Base-by-base conservation (phyloP, 2,797 vertebrate genomes). In the Artibeus jamaicensis region DNA sequence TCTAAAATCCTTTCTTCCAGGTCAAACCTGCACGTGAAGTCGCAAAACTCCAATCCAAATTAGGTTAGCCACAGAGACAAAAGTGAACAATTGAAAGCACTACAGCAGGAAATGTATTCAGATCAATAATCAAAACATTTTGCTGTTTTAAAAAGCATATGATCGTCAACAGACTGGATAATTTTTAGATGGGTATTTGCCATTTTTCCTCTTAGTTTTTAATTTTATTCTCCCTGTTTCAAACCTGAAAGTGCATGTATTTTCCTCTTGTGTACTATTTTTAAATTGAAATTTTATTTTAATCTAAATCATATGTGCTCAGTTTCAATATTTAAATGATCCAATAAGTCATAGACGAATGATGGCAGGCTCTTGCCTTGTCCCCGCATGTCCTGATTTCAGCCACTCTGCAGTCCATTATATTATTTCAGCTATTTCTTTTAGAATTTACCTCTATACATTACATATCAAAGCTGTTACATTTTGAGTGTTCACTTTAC, bases 251-350 rank as follows among this genome's bases (percentile, higher is more conserved):
- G 9, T 65, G 59, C 62, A 8, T 79, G 3, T 39, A 42, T 70
- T 86, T 94, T 73, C 19, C 32, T 71, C 22, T 62, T 68, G 37
- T 24, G 79, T 3, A 37, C 8, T 55, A 87, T 70, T 96, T 85
- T 76, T 19, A 81, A 86, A 65, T 65, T 87, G 19, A 59, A 90
- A n/a, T 53, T 83, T 65, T 89, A 70, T 62, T 91, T 79, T 89
- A 85, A 91, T 65, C 14, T 44, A n/a, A 32, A 81, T 82, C 48
- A 24, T 81, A 67, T 44, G 22, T 74, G 19, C 16, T 32, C 2
- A 68, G 26, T 89, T 96, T 87, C 62, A 86, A 91, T 83, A 68
- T 55, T 76, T 71, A 86, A 65, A 86, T 76, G 79, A 82, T 53
- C 78, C 10, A 74, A 39, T 79, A 82, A 67, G 48, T 84, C 6